phyloP scores from a whole-genome alignment of 2,888 invertebrate genomes.

The Brenthis daphne region DNA sequence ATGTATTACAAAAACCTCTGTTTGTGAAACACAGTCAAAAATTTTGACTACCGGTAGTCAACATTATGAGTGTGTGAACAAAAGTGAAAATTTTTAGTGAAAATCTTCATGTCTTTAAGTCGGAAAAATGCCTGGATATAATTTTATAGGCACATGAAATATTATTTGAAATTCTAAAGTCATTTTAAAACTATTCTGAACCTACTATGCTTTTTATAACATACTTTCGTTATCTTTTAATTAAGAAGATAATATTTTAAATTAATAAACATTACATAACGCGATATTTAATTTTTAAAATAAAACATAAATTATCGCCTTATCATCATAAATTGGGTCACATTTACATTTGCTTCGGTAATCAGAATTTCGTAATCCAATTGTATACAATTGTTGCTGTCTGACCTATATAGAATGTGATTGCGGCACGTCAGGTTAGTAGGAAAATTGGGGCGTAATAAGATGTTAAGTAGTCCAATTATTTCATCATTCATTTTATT shows the following conservation, averaged over 20 bases:
- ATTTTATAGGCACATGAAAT: too few relatives aligned
- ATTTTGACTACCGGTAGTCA: too few relatives aligned
- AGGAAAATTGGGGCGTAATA: conserved; percentile 4
- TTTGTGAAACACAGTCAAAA: too few relatives aligned
- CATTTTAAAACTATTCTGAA: too few relatives aligned
- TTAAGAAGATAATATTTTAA: neutral
- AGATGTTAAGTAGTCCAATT: neutral
- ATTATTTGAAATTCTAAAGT: too few relatives aligned
- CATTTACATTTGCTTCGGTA: conserved; percentile 33
- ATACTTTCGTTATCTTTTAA: too few relatives aligned
- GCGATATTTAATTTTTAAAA: conserved; percentile 10
- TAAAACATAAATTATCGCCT: conserved; percentile 23
- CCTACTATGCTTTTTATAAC: too few relatives aligned
- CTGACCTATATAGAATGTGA: conserved; percentile 26
- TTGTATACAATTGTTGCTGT: conserved; percentile 31
- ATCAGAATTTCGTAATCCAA: conserved; percentile 35
- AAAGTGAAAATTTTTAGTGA: too few relatives aligned
- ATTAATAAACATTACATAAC: conserved; percentile 7
- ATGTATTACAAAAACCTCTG: too few relatives aligned
- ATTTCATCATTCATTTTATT: neutral
- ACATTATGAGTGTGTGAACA: too few relatives aligned
- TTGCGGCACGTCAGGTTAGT: conserved; percentile 21
- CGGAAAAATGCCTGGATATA: too few relatives aligned
- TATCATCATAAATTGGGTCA: conserved; percentile 33
- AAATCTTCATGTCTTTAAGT: too few relatives aligned